These are phyloP conservation scores for Dryoscopus gambensis DNA, from an alignment of 2,113 vertebrate genomes.

Conservation along the genomic window DNA sequence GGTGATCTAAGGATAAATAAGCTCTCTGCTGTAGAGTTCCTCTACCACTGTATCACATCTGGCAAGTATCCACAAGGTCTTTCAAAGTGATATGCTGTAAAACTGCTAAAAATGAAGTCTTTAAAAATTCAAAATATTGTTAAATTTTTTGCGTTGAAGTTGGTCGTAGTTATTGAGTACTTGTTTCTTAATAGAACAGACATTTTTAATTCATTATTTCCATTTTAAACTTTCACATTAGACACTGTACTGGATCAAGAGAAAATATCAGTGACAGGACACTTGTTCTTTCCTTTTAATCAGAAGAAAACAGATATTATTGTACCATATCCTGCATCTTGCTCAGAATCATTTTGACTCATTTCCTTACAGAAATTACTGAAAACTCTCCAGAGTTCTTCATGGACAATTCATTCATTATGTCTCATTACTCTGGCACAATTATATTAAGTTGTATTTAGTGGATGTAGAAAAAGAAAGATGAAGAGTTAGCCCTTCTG, in stretches of 20 bases:
- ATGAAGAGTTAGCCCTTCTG: not conserved
- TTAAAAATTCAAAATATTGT: not conserved
- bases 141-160: constrained; percentile 20
- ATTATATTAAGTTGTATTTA: not conserved
- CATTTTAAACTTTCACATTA: not conserved
- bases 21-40: not conserved
- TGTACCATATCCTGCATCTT: not conserved
- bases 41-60: constrained; percentile 47
- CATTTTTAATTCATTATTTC: constrained; percentile 4
- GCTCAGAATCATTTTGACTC: constrained; percentile 13
- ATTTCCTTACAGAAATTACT: constrained; percentile 20
- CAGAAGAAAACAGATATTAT: not conserved
- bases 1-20: constrained; percentile 61
- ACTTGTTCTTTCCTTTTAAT: not conserved
- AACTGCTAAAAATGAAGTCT: constrained; percentile 16
- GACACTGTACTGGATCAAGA: not conserved
- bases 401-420: not conserved
- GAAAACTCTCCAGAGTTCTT: constrained; percentile 4
- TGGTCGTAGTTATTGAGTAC: not conserved
- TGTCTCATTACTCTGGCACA: not conserved
- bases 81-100: constrained; percentile 30
- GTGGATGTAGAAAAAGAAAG: not conserved
- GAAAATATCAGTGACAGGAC: not conserved
- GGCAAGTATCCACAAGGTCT: constrained; percentile 4
- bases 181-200: not conserved